Conservation (phyloP, 2,113 vertebrate genomes). For the Suricata suricatta region DNA sequence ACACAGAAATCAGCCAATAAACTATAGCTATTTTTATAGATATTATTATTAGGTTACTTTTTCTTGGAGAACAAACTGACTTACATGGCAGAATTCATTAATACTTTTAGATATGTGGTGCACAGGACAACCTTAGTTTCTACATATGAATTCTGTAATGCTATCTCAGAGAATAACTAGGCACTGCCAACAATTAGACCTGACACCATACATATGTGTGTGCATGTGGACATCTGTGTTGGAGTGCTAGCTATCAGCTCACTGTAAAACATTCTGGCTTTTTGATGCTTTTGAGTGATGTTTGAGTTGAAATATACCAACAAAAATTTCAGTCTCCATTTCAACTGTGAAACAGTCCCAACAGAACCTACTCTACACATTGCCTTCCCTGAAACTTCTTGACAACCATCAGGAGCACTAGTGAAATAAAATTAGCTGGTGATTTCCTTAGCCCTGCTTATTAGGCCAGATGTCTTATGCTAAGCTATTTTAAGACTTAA, state of each 20-base stretch:
- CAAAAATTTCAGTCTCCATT: neutral
- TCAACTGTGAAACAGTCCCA: neutral
- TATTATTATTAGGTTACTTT: neutral
- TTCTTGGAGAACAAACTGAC: neutral
- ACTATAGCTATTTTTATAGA: neutral
- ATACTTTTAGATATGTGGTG: neutral
- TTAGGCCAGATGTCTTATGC: neutral
- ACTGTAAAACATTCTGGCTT: neutral
- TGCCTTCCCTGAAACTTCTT: neutral
- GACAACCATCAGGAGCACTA: neutral
- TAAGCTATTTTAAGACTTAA: conserved; percentile 28
- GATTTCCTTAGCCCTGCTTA: neutral
- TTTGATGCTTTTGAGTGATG: neutral
- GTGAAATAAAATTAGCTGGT: neutral
- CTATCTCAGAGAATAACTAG: neutral
- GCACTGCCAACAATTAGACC: neutral
- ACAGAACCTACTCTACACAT: neutral
- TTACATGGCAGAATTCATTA: neutral
- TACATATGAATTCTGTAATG: neutral
- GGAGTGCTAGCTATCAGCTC: neutral
- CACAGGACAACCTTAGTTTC: neutral
- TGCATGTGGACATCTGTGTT: neutral
- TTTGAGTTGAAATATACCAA: neutral
- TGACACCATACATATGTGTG: neutral
- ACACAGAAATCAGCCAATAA: neutral